Evolutionary conservation across 2,797 vertebrate species (phyloP).

Genomic region (Sandelia bainsii): DNA sequence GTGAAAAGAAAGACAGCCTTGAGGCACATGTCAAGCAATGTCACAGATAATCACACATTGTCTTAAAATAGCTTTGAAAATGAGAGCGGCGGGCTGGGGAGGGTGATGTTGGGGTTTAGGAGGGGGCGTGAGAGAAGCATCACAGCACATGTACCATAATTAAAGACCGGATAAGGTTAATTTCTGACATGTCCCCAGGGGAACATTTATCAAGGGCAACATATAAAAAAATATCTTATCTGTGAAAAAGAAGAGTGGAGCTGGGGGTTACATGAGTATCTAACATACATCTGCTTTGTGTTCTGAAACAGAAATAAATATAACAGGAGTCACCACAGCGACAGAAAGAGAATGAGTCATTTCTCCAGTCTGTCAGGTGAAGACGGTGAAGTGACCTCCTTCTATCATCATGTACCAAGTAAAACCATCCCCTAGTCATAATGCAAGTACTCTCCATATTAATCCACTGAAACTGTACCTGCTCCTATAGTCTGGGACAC

Average conservation of each 20-base stretch:
- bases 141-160: slow-evolving; percentile 75
- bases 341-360: slow-evolving; percentile 61
- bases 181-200: slow-evolving; percentile 76
- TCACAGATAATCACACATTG: slow-evolving; percentile 85
- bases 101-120: slow-evolving; percentile 49
- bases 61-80: slow-evolving; percentile 85
- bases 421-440: slow-evolving; percentile 63
- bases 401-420: slow-evolving; percentile 53
- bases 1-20: slow-evolving; percentile 74
- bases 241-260: slow-evolving; percentile 41
- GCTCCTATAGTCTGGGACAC: slow-evolving; percentile 2
- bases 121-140: slow-evolving; percentile 59
- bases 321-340: slow-evolving; percentile 46
- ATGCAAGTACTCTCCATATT: slow-evolving; percentile 58
- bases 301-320: slow-evolving; percentile 54
- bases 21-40: slow-evolving; percentile 84
- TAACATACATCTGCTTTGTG: slow-evolving; percentile 58
- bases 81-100: slow-evolving; percentile 62
- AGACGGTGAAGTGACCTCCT: slow-evolving; percentile 56
- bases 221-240: slow-evolving; percentile 59
- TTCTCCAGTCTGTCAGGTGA: slow-evolving; percentile 60
- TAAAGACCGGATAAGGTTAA: slow-evolving; percentile 81
- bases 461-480: slow-evolving; percentile 12
- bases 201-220: slow-evolving; percentile 75
- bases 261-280: slow-evolving; percentile 34